Percentiles rank a stretch among this genome's conserved stretches.
These are phyloP conservation scores for Corynorhinus townsendii DNA, from an alignment of 2,113 vertebrate species.

Conservation along the genomic window DNA sequence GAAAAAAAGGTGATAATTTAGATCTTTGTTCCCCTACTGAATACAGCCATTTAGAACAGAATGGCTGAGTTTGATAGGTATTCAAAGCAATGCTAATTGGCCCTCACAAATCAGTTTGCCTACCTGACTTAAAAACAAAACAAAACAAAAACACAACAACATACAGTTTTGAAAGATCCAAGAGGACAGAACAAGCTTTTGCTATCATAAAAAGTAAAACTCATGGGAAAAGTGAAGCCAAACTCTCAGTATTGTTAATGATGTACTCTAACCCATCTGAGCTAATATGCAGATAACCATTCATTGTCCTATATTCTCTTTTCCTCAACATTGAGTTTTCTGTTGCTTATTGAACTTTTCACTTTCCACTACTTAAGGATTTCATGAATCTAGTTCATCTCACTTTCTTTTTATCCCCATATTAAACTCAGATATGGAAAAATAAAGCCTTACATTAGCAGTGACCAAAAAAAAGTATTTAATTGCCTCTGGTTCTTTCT, in stretches of 20 bases:
- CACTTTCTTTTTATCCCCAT: slow-evolving; percentile 24
- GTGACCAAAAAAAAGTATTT: neutral
- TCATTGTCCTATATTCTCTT: neutral
- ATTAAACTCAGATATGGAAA: slow-evolving; percentile 11
- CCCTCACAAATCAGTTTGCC: neutral
- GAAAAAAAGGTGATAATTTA: neutral
- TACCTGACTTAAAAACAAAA: neutral
- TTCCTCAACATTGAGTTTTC: neutral
- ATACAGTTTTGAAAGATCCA: neutral
- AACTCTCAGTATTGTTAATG: neutral
- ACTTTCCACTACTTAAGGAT: neutral
- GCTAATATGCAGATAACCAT: neutral
- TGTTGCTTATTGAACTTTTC: neutral
- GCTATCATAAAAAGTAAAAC: neutral
- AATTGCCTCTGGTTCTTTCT: slow-evolving; percentile 34
- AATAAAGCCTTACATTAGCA: slow-evolving; percentile 24
- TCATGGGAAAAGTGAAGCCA: neutral
- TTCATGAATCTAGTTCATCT: slow-evolving; percentile 30
- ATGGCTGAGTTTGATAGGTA: neutral
- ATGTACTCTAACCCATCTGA: neutral
- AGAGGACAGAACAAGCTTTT: neutral
- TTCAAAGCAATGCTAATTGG: neutral
- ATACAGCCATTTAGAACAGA: neutral
- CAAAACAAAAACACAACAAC: neutral
- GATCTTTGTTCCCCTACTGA: neutral